Base-by-base conservation (phyloP, 2,888 invertebrate species). In the Drosophila prolongata region DNA sequence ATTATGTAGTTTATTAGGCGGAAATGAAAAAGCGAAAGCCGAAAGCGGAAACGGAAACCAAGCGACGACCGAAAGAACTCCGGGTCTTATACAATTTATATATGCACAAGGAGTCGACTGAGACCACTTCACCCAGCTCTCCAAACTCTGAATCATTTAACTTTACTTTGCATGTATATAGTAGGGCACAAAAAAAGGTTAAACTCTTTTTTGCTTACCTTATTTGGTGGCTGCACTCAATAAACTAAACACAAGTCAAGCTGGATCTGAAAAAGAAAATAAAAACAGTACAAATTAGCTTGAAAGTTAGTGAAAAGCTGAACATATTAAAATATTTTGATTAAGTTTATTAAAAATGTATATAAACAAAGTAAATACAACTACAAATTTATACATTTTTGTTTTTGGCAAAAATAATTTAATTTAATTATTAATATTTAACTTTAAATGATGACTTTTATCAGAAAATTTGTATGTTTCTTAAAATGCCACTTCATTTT, bases 1-100 rank as follows among this genome's bases (percentile, higher is more conserved):
- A 90, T 90, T 90, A 90, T 87, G 84, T 90, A 89, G 90, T 90
- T 90, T 90, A 90, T 90, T 90, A 90, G 86, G 90, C 90, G 90
- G 90, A 90, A 91, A 90, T 90, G 87, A 87, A 88, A 86, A 81
- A 82, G 88, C 89, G 88, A 89, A 89, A 87, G 86, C 82, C 83
- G 81, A 74, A 78, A 72, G 76, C 87, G 80, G 80, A 86, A 89
- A 76, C 88, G 88, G 79, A 86, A 86, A 77, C 73, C 78, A 68
- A 75, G 70, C 75, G 66, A 65, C 75, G 75, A 53, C 49, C 52
- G 30, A 71, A 47, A 52, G 69, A 49, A 42, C 34, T 46, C 65
- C 19, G 56, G 50, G 37, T 42, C 64, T 64, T 64, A 73, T 55
- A 56, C 65, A 56, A 56, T 46, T 64, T 53, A 70, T 54, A 44